Conservation (phyloP, 2,797 vertebrate genomes). For the Paedocypris micromegethes region DNA sequence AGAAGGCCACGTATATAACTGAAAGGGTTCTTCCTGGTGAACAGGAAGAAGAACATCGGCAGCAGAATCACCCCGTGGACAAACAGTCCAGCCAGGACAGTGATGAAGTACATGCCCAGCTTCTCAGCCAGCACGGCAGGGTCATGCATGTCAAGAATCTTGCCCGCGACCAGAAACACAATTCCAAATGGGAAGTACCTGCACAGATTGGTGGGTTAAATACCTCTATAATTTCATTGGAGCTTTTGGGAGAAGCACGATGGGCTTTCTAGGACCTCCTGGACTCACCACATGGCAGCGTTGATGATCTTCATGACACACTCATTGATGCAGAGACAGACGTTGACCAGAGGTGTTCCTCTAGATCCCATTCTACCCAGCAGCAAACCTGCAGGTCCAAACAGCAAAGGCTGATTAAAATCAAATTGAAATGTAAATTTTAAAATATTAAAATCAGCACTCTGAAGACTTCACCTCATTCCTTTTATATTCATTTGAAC, state of each 20-base stretch:
- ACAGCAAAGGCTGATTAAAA: too few relatives aligned
- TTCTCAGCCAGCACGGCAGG: constrained; percentile 75
- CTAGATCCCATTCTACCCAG: constrained; percentile 84
- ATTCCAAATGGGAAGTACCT: constrained; percentile 90
- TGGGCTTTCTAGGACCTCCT: not conserved
- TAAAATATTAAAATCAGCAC: too few relatives aligned
- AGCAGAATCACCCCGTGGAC: constrained; percentile 77
- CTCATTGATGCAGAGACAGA: constrained; percentile 85
- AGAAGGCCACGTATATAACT: constrained; percentile 78
- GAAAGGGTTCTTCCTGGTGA: constrained; percentile 82
- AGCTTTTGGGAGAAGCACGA: too few relatives aligned
- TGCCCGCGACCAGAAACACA: constrained; percentile 83
- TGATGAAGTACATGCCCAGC: constrained; percentile 82
- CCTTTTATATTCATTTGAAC: too few relatives aligned
- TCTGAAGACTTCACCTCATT: too few relatives aligned
- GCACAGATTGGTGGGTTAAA: constrained; percentile 2
- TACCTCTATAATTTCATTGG: not conserved
- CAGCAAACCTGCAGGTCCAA: constrained; percentile 68
- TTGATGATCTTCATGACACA: constrained; percentile 89
- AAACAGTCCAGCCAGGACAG: constrained; percentile 74
- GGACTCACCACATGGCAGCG: constrained; percentile 78
- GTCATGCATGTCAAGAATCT: constrained; percentile 87
- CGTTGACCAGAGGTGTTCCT: constrained; percentile 77
- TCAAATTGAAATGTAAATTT: too few relatives aligned
- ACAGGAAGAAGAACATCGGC: constrained; percentile 72